These are phyloP conservation scores for Polypedilum vanderplanki DNA, from an alignment of 1,140 invertebrate species.

Conservation along the genomic window DNA sequence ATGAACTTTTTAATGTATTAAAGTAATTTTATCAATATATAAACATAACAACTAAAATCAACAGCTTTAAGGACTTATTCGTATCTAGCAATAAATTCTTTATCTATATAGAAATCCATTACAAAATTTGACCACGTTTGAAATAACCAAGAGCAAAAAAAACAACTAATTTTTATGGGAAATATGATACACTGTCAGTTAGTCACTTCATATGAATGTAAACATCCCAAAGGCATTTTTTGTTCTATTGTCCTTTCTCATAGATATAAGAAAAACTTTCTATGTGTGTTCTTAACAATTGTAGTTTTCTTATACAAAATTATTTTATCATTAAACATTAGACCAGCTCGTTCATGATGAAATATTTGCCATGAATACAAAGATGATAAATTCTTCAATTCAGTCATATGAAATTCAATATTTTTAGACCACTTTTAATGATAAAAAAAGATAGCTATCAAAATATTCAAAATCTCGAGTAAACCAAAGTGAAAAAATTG, in stretches of 20 bases:
- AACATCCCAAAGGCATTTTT: not conserved
- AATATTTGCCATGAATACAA: not conserved
- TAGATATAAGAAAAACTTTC: not conserved
- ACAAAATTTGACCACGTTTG: not conserved
- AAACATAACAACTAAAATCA: no score
- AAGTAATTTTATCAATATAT: no score
- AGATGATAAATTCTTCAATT: no score
- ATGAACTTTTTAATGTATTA: no score
- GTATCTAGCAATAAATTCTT: not conserved
- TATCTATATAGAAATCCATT: not conserved
- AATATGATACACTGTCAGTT: not conserved
- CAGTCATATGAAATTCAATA: no score
- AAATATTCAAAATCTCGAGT: no score
- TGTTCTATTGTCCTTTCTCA: not conserved
- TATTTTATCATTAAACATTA: not conserved
- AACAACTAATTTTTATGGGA: not conserved
- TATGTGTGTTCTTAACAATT: not conserved
- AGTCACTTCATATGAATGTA: not conserved
- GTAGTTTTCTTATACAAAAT: not conserved
- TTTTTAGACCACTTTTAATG: no score
- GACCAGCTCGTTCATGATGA: not conserved
- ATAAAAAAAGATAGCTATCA: no score
- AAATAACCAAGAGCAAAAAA: constrained; percentile 11
- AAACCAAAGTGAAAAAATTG: not conserved
- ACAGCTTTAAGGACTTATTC: not conserved